Conservation (phyloP, 2,888 invertebrate species). For the Biston stratarius region DNA sequence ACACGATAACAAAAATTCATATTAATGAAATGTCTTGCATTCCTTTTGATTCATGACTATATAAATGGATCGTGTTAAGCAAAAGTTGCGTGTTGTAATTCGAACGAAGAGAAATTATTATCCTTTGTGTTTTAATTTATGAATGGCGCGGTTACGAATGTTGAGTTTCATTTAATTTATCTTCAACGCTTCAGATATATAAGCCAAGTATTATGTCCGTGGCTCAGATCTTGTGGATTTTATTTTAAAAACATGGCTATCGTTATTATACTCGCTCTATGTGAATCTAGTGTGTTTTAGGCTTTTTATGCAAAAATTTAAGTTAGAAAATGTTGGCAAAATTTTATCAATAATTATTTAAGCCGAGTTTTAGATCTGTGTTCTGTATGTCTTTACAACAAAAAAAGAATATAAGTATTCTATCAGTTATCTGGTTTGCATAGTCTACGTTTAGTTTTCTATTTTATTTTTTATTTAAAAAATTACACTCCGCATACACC, state of each 20-base stretch:
- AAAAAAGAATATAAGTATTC: too few relatives aligned
- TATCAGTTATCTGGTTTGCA: too few relatives aligned
- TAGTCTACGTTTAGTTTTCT: too few relatives aligned
- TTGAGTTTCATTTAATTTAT: slow-evolving; percentile 27
- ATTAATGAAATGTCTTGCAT: background rate
- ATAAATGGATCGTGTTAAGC: slow-evolving; percentile 17
- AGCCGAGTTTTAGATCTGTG: too few relatives aligned
- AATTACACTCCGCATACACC: too few relatives aligned
- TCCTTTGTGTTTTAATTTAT: slow-evolving; percentile 30
- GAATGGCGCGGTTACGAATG: slow-evolving; percentile 20
- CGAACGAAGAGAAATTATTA: slow-evolving; percentile 22
- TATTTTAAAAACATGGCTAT: background rate
- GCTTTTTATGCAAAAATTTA: background rate
- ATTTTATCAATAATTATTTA: too few relatives aligned
- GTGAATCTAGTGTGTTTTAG: background rate
- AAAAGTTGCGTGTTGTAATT: slow-evolving; percentile 24
- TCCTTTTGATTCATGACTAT: slow-evolving; percentile 12
- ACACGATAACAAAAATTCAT: background rate
- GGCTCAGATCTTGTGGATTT: background rate
- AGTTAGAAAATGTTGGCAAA: background rate
- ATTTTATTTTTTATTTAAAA: too few relatives aligned
- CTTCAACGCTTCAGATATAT: slow-evolving; percentile 13
- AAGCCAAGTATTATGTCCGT: background rate
- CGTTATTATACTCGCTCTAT: background rate
- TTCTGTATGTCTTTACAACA: too few relatives aligned